Conservation (phyloP, 1,140 invertebrate genomes). For the Drosophila tropicalis region DNA sequence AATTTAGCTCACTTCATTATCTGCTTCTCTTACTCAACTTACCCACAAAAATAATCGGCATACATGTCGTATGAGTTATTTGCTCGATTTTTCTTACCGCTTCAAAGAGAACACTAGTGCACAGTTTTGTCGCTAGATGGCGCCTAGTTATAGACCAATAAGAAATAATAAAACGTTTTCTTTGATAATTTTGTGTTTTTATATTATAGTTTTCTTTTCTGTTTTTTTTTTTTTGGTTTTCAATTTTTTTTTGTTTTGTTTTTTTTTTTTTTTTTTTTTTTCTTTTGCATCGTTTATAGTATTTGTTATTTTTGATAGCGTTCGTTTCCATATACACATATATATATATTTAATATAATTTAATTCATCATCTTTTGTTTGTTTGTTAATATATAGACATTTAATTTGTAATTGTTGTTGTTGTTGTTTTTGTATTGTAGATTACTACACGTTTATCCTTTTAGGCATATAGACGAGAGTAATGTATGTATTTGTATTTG, state of each 20-base stretch:
- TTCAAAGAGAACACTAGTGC: no score
- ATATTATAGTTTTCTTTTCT: slow-evolving; percentile 51
- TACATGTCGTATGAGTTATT: no score
- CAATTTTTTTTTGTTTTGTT: slow-evolving; percentile 25
- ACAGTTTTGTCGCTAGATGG: no score
- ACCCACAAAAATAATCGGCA: no score
- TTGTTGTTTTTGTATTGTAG: slow-evolving; percentile 87
- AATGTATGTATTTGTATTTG: slow-evolving; percentile 58
- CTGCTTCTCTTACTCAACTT: no score
- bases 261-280: slow-evolving; percentile 29
- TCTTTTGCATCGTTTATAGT: slow-evolving; percentile 40
- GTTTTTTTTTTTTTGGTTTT: slow-evolving; percentile 42
- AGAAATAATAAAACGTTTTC: slow-evolving; percentile 30
- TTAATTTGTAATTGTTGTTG: slow-evolving; percentile 68
- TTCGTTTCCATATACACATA: slow-evolving; percentile 70
- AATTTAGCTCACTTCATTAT: no score
- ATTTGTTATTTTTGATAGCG: slow-evolving; percentile 43
- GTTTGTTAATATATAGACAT: slow-evolving; percentile 67
- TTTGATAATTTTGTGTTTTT: slow-evolving; percentile 64
- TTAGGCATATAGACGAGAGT: slow-evolving; percentile 75
- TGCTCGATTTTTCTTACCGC: no score
- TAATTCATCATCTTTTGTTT: slow-evolving; percentile 34
- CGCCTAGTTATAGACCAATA: no score
- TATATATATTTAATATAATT: slow-evolving; percentile 28
- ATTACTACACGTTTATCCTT: slow-evolving; percentile 85